A percentile compares a stretch with the other conserved stretches of the same genome.
These are phyloP conservation scores for Drosophila nigrodunni DNA, from an alignment of 1,140 invertebrate genomes.

Conservation along the genomic window DNA sequence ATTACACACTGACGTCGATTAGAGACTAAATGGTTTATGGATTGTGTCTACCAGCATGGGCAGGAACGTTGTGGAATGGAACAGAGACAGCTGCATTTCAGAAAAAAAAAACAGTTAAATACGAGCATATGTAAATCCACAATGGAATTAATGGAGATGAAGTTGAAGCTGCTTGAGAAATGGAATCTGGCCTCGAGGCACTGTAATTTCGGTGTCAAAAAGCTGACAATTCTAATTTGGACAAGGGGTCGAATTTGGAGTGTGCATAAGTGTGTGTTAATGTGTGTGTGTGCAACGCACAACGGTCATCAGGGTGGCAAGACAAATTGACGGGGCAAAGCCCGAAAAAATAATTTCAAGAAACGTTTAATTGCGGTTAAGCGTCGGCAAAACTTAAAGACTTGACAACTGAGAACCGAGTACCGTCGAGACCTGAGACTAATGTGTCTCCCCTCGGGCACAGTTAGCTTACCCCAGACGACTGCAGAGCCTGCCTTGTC, in stretches of 20 bases:
- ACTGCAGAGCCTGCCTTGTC: conserved; percentile 9
- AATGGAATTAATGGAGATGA: conserved; percentile 30
- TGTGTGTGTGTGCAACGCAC: neutral
- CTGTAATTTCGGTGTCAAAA: conserved; percentile 76
- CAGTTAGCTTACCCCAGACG: neutral
- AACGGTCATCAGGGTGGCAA: conserved; percentile 62
- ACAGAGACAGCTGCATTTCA: conserved; percentile 46
- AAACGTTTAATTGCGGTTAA: conserved; percentile 78
- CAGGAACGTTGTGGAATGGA: conserved; percentile 31
- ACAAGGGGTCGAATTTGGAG: conserved; percentile 31
- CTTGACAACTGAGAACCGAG: conserved; percentile 26
- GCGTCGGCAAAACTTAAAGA: conserved; percentile 61
- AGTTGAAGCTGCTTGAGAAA: conserved; percentile 15
- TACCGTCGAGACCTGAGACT: conserved; percentile 12
- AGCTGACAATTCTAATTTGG: conserved; percentile 80
- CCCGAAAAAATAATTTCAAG: conserved; percentile 69
- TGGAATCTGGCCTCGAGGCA: conserved; percentile 58
- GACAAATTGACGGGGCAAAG: conserved; percentile 70
- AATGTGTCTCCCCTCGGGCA: conserved; percentile 31
- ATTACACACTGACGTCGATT: conserved; percentile 54
- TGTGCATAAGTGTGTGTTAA: neutral
- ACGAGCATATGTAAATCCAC: conserved; percentile 69
- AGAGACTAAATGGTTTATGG: conserved; percentile 55
- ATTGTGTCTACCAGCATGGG: conserved; percentile 62
- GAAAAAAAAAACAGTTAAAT: conserved; percentile 58